phyloP scores from a whole-genome alignment of 2,888 invertebrate genomes.

The Petrolisthes cinctipes region DNA sequence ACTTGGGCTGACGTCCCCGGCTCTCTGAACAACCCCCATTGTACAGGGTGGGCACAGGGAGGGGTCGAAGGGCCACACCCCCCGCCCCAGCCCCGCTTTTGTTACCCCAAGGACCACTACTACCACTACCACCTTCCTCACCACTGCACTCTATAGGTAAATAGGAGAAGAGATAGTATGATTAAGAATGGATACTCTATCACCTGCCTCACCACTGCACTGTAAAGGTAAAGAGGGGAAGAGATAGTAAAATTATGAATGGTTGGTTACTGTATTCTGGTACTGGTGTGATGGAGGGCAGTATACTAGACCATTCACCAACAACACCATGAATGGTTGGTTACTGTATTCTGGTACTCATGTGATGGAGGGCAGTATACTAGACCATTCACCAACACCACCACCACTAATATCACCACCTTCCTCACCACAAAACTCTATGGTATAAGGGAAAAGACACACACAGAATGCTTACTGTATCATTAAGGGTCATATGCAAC shows the following conservation, averaged over 20 bases:
- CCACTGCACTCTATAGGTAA: constrained; percentile 27
- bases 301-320: too few relatives aligned
- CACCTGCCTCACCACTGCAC: not conserved
- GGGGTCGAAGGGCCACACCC: constrained; percentile 71
- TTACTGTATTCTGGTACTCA: too few relatives aligned
- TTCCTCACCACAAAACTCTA: not conserved
- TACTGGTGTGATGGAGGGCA: too few relatives aligned
- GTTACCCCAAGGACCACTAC: not conserved
- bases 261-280: too few relatives aligned
- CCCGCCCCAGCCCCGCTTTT: constrained; percentile 15
- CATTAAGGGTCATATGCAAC: too few relatives aligned
- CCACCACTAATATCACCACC: not conserved
- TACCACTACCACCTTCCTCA: constrained; percentile 20
- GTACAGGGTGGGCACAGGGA: constrained; percentile 86
- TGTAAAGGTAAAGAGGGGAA: too few relatives aligned
- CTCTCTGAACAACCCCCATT: constrained; percentile 69
- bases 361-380: too few relatives aligned
- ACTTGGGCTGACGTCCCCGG: constrained; percentile 59
- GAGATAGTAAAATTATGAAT: too few relatives aligned
- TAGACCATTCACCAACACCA: too few relatives aligned
- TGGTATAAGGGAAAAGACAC: not conserved
- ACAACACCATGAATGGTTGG: too few relatives aligned
- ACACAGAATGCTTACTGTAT: not conserved
- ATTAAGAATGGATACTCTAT: not conserved
- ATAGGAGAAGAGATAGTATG: not conserved